A percentile compares a stretch with the other conserved stretches of the same genome.
Evolutionary conservation across 2,797 vertebrate genomes (phyloP).

Genomic region (Galaxias olidus): DNA sequence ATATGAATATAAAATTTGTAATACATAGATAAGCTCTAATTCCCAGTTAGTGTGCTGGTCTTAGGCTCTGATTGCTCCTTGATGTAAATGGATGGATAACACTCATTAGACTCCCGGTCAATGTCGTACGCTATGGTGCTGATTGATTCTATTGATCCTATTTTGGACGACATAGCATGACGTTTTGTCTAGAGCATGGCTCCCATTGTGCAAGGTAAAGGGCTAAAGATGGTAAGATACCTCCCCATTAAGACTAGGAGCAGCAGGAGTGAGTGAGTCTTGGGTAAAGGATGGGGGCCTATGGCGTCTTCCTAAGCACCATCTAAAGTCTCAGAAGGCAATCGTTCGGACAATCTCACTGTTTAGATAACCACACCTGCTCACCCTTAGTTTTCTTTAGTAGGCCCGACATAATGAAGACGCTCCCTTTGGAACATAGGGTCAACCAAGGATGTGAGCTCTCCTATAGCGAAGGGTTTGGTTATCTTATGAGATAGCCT

Average conservation of each 20-base stretch:
- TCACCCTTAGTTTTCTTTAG: constrained; percentile 18
- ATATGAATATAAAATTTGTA: constrained; percentile 66
- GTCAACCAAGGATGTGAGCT: constrained; percentile 38
- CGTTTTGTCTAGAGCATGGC: constrained; percentile 48
- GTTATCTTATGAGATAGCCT: constrained; percentile 34
- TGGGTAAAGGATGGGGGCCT: constrained; percentile 23
- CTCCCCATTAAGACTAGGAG: constrained; percentile 66
- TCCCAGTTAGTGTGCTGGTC: constrained; percentile 51
- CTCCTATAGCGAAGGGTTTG: constrained; percentile 18
- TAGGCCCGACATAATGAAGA: constrained; percentile 15
- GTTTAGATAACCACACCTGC: constrained; percentile 41
- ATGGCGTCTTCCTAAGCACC: constrained; percentile 55
- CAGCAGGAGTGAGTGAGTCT: constrained; percentile 27
- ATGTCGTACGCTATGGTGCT: constrained; percentile 50
- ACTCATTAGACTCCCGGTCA: constrained; percentile 15
- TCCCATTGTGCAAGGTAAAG: constrained; percentile 44
- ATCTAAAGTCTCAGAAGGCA: constrained; percentile 33
- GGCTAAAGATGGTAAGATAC: constrained; percentile 52
- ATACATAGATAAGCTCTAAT: constrained; percentile 64
- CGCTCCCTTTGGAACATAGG: not conserved
- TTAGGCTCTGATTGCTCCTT: constrained; percentile 44
- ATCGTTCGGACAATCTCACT: constrained; percentile 34
- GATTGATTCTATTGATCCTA: constrained; percentile 43
- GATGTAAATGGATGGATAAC: constrained; percentile 53
- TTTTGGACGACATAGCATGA: constrained; percentile 16